Base-by-base conservation (phyloP, 2,113 vertebrate species). In the Seriola dumerili region DNA sequence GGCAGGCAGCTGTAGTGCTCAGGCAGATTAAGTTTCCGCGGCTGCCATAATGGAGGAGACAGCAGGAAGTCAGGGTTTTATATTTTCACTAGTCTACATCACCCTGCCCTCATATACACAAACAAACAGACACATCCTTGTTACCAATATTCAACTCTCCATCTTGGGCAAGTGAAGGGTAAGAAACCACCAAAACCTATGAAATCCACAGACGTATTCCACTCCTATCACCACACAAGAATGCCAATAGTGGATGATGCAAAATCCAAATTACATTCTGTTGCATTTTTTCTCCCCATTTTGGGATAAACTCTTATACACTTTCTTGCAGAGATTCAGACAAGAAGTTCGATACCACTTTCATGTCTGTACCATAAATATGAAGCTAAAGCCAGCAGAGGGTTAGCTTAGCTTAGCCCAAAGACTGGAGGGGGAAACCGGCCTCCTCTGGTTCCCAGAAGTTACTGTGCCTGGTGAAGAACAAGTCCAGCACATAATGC, bases 1-100 rank as follows among this genome's bases (percentile, higher is more conserved):
- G 84, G 83, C 76, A 65, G 73, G 72, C 64, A 67, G 76, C 88
- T 86, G 76, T 78, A 66, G 67, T 50, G 89, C 79, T 89, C 75
- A 6, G 79, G 72, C 88, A 77, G 61, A 96, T 95, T 84, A 84
- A 74, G 93, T 96, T 95, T 94, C 96, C 76, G 86, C 14, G 88
- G 89, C 74, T 92, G 54, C 61, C 83, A 72, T 89, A 91, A 94
- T 84, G 90, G 95, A 94, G 93, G 83, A 91, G 93, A 90, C 88
- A 92, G 52, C 42, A 94, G 92, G 94, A 95, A 93, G 93, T 87
- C 72, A 88, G 78, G 91, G 89, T 93, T 95, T 95, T 94, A 94
- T 94, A 95, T 95, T 94, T 94, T 93, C 93, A 94, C 86, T 89
- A 76, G 72, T 88, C 85, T 93, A 92, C 94, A 94, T 94, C 93